Evolutionary conservation across 2,797 vertebrate genomes (phyloP), one percentile per base, ranked within the genome.

Genomic region (Oryzias sinensis): DNA sequence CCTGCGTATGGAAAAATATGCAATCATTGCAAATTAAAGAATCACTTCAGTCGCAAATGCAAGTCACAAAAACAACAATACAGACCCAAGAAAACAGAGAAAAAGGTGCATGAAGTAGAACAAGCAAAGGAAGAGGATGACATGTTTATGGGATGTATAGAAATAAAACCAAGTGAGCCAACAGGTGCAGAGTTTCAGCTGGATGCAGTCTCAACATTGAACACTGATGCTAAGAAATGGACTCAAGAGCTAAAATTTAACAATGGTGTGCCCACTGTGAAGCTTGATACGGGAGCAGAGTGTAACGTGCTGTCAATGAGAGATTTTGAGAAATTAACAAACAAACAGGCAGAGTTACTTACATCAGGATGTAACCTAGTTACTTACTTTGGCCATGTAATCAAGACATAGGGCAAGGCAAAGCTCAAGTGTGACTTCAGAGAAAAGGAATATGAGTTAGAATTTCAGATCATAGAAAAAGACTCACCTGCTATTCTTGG

Each of bases 81-180:
- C 55, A 56, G 33, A 55, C 41, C 48, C 37, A 40, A 3, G 37
- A 40, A 49, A 22, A 62, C 44, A 53, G 29, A n/a, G n/a, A 7
- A 17, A 45, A 45, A 20, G 20, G 20, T 20, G 20, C 20, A 20
- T 20, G 20, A 5, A 47, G 6, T 15, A 13, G 24, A 47, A 24
- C 11, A 47, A 22, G 18, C 18, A 24, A 9, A 20, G 20, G 20
- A 20, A 20, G 20, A 20, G 20, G 20, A 20, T 20, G 20, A 1
- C 20, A 20, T 20, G 20, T 20, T 20, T 20, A 20, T 20, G 20
- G 20, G 20, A 20, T 2, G 20, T 20, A 20, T 20, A 20, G 20
- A 20, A 20, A 45, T 16, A 4, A 18, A 8, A 45, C 16, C n/a
- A 45, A 45, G 43, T 45, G 43, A 40, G 37, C 37, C 6, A 40